Base-by-base conservation (phyloP, 2,113 vertebrate genomes). In the Columbina picui region DNA sequence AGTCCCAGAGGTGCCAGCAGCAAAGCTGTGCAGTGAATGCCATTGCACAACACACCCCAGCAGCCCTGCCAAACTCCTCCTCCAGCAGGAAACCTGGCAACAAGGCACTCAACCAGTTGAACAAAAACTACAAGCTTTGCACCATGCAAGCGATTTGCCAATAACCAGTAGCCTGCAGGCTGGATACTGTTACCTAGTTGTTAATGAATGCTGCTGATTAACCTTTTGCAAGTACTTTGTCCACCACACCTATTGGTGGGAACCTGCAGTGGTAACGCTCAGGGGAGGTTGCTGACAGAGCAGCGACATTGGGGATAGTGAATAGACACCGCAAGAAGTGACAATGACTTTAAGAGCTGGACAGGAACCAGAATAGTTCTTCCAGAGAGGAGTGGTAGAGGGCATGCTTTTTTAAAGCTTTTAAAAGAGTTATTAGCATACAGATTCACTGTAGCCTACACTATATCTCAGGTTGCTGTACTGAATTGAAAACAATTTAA, bases 241-340 rank as follows among this genome's bases (percentile, higher is more conserved):
- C 87, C 88, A 89, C 96, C 96, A 95, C 97, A 94, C 97, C 96
- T 96, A 94, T 76, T 10, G 87, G 69, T 96, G 95, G 90, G 96
- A 97, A 97, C 89, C 52, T 79, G 81, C 47, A 27, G 36, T 14
- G 49, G 45, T 61, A 89, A 59, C 1, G 38, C 53, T 88, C 50
- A 19, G 49, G 30, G n/a, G 43, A 85, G 86, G 53, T 0, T 89
- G 77, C 89, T 92, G 82, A 79, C 90, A 74, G 13, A 3, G 25
- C 19, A 59, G 13, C 14, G 18, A 83, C 27, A 59, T 4, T 55
- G 53, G 15, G 30, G 16, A 9, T 9, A 63, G 25, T 8, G 63
- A 70, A 70, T 7, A 87, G 64, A 60, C 50, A 68, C 25, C 52
- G 49, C 36, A 50, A 43, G 59, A 71, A 80, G 25, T 16, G 59